Percentiles rank a stretch among this genome's conserved stretches.
Conservation (phyloP, 2,797 vertebrate genomes). For the Pyrocephalus nanus region DNA sequence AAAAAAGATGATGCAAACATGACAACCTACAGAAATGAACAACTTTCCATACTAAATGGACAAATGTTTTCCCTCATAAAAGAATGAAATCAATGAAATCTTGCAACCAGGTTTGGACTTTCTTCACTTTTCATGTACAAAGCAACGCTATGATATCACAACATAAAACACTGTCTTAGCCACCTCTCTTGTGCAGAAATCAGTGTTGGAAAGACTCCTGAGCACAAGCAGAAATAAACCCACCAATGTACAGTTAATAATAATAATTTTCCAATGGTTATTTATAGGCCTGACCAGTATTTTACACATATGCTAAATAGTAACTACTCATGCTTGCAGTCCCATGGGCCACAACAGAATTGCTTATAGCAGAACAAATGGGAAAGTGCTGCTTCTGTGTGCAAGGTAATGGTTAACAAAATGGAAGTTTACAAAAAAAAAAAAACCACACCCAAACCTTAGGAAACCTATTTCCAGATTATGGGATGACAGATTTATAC, state of each 20-base stretch:
- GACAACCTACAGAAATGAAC: not conserved
- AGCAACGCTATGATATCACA: not conserved
- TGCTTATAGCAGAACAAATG: not conserved
- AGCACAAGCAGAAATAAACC: not conserved
- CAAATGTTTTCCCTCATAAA: not conserved
- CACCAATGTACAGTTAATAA: not conserved
- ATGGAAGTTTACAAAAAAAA: not conserved
- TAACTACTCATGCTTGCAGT: not conserved
- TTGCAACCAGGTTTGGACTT: not conserved
- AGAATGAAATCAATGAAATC: not conserved
- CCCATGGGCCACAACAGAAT: not conserved
- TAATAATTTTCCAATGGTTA: not conserved
- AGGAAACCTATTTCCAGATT: slow-evolving; percentile 17
- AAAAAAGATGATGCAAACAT: not conserved
- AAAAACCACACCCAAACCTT: not conserved
- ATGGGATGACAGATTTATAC: not conserved
- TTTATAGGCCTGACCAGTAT: not conserved
- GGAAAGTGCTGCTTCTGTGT: not conserved
- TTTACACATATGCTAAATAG: not conserved
- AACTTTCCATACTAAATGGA: not conserved
- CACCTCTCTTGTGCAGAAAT: not conserved
- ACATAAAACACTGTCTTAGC: not conserved
- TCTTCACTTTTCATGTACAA: accelerated
- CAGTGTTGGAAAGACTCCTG: not conserved
- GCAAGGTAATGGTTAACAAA: slow-evolving; percentile 42